These are phyloP conservation scores for Thereva nobilitata DNA, from an alignment of 2,888 invertebrate genomes.

Conservation along the genomic window DNA sequence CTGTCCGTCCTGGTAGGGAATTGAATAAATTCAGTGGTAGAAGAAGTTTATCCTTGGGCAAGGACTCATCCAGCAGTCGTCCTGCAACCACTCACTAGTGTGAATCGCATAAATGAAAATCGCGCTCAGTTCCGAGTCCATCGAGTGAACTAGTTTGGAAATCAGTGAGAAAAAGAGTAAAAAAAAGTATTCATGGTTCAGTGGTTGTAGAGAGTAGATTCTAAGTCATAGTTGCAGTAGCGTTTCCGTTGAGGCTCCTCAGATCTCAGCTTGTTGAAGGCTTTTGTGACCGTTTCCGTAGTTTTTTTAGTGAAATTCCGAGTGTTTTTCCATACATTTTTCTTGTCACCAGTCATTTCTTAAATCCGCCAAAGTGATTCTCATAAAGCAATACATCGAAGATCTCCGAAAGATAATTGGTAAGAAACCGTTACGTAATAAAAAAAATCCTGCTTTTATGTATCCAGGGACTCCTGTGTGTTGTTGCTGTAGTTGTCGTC, in stretches of 20 bases:
- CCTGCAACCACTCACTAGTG: not conserved
- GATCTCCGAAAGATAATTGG: conserved; percentile 60
- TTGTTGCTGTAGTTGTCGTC: conserved; percentile 6
- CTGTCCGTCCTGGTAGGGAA: conserved; percentile 48
- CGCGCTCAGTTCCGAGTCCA: conserved; percentile 3
- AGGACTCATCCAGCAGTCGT: conserved; percentile 5
- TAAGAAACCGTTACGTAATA: conserved; percentile 47
- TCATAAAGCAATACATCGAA: conserved; percentile 59
- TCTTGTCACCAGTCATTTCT: conserved; percentile 41
- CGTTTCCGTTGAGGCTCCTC: conserved; percentile 10
- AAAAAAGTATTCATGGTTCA: conserved; percentile 15
- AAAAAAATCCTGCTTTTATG: not conserved
- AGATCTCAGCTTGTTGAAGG: conserved; percentile 16
- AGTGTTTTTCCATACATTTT: conserved; percentile 42
- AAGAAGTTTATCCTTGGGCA: not conserved
- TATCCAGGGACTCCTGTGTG: not conserved
- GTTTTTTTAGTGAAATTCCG: conserved; percentile 12
- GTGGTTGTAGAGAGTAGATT: conserved; percentile 10
- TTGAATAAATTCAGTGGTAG: not conserved
- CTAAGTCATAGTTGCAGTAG: conserved; percentile 19
- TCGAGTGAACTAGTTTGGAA: conserved; percentile 13
- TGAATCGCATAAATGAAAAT: conserved; percentile 25
- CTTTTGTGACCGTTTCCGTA: conserved; percentile 38
- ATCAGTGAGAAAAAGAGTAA: conserved; percentile 13
- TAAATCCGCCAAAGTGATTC: conserved; percentile 59